Base-by-base conservation (phyloP, 2,888 invertebrate genomes). In the Cerceris rybyensis region DNA sequence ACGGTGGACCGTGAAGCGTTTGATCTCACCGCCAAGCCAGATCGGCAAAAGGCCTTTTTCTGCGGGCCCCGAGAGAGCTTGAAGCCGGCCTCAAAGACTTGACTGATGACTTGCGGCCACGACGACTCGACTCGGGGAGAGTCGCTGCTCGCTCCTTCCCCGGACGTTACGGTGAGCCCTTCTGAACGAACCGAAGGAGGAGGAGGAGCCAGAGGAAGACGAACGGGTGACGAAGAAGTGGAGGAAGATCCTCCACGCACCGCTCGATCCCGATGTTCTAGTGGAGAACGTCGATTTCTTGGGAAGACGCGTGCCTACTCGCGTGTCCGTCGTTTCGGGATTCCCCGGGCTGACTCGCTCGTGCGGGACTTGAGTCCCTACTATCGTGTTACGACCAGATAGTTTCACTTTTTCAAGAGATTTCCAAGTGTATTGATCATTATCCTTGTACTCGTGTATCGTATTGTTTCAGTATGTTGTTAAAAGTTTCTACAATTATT, bases 41-140 rank as follows among this genome's bases (percentile, higher is more conserved):
- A 89, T 88, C 89, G 88, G 88, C 87, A 86, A 87, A 88, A 87
- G 88, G 86, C 86, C 88, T 88, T 90, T 89, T 88, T 89, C 88
- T 87, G 86, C 85, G 82, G 78, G 83, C 80, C 77, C 63, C 79
- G 80, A 74, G 83, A 75, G 83, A 81, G 82, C 82, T 83, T 78
- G 70, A 78, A 86, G 85, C 84, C 86, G 81, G 86, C 83, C 86
- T 88, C 88, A 89, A 89, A 89, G 89, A 88, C 88, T 89, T 89
- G 89, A 89, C 89, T 89, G 89, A 89, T 89, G 89, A 89, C 88
- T 89, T 86, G 87, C 85, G 81, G 85, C 85, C 81, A 72, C 82
- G 82, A 75, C 75, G 71, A 84, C 75, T 72, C 50, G 71, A 84
- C 75, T 72, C 50, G 58, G 64, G 55, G 81, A 55, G 75, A 78